These are phyloP conservation scores for Oedothorax gibbosus DNA, from an alignment of 1,140 invertebrate species.

Conservation along the genomic window DNA sequence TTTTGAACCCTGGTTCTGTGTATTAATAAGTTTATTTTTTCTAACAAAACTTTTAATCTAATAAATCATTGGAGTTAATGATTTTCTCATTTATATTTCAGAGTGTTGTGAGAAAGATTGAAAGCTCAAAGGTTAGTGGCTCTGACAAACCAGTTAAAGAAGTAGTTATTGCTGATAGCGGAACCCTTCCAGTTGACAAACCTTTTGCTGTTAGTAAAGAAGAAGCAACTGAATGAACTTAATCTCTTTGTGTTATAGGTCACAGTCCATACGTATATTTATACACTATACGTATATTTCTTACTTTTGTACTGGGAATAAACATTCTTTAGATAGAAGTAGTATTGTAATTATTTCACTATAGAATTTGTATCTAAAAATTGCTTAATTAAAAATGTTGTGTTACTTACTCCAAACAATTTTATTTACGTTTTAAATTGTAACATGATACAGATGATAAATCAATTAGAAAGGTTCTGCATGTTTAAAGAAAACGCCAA, in stretches of 20 bases:
- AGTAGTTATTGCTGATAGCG: slow-evolving; percentile 67
- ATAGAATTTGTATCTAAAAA: neutral
- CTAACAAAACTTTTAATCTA: no score
- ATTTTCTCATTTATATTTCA: slow-evolving; percentile 60
- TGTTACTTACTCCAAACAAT: neutral
- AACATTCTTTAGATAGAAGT: slow-evolving; percentile 7
- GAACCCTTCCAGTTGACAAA: slow-evolving; percentile 65
- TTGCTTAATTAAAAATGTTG: neutral
- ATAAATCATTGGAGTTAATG: no score
- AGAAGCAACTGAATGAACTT: slow-evolving; percentile 78
- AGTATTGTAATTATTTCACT: neutral
- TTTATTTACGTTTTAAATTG: neutral
- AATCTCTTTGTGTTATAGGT: neutral
- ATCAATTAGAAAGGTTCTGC: no score
- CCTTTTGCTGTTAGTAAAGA: slow-evolving; percentile 78
- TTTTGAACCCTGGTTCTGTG: no score
- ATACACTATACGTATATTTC: slow-evolving; percentile 6
- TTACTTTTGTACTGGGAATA: slow-evolving; percentile 43
- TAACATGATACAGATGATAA: no score
- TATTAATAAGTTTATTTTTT: no score
- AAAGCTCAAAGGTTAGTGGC: slow-evolving; percentile 67
- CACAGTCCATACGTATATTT: neutral
- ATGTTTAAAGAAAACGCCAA: no score
- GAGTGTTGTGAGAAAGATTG: slow-evolving; percentile 74
- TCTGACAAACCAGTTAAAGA: slow-evolving; percentile 71